Base-by-base conservation (phyloP, 2,888 invertebrate genomes). In the Brachypterus glaber region DNA sequence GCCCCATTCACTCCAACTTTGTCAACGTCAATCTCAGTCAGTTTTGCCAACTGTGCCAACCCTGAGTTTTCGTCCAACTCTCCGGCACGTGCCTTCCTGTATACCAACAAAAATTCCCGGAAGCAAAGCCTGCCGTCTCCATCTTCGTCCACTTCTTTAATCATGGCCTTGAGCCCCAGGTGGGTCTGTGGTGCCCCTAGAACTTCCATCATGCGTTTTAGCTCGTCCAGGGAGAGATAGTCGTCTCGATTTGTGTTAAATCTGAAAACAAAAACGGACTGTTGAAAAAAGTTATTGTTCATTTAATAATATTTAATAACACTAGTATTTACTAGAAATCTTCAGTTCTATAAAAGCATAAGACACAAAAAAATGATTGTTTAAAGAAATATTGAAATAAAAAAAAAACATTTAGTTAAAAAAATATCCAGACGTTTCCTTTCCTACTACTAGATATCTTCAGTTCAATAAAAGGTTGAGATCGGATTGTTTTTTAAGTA, bases 161-260 rank as follows among this genome's bases (percentile, higher is more conserved):
- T 96, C 92, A 96, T 95, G 24, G 81, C 82, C 64, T 96, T 96
- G 16, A 96, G 73, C 0, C 89, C 89, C 36, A 96, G 71, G 66
- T 96, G 95, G 0, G 96, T 96, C 67, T 96, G 96, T 9, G 96
- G 95, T 2, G 89, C 92, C 7, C 89, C 91, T 38, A 96, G 68
- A 43, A 88, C 82, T 66, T 96, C 96, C 95, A 95, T 95, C 92
- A 95, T 93, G 16, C 83, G 71, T 65, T 96, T 96, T 48, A 96
- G 70, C 66, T 96, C 95, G 16, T 77, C 77, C 47, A 96, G 69
- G 64, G 91, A 90, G 50, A 96, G 74, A 62, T 76, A 93, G 26
- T 89, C 90, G 65, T 96, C 93, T 47, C 73, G 77, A 27, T 87
- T 87, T 44, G 82, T 82, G 62, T 95, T 93, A 65, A 87, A 95